Percentiles rank a stretch among this genome's conserved stretches.
Evolutionary conservation across 2,797 vertebrate species (phyloP).

Genomic region (Gallinago stenura): DNA sequence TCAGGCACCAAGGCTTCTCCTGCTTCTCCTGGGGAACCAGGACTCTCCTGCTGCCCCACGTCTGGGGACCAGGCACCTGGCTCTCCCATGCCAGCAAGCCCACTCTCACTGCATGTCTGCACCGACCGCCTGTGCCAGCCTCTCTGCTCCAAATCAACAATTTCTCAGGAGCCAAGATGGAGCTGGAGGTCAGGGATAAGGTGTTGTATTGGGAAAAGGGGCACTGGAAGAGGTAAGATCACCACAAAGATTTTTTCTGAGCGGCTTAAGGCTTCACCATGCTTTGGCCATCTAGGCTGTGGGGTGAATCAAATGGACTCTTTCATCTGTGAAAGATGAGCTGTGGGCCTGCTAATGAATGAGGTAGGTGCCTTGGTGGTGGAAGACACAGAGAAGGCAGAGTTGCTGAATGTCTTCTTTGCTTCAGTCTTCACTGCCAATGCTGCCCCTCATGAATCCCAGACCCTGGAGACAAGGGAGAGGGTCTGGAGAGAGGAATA

Average conservation of each 20-base stretch:
- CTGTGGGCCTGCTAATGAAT: too few species aligned
- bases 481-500: too few species aligned
- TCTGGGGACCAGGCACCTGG: rapidly evolving
- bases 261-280: neutral
- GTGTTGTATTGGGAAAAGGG: neutral
- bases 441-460: too few species aligned
- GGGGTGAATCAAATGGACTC: rapidly evolving
- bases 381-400: too few species aligned
- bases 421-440: too few species aligned
- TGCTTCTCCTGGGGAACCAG: rapidly evolving
- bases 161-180: neutral
- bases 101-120: rapidly evolving
- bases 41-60: neutral
- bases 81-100: rapidly evolving
- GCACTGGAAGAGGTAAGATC: rapidly evolving
- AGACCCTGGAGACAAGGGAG: too few species aligned
- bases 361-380: too few species aligned
- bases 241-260: neutral
- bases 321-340: neutral
- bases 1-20: neutral
- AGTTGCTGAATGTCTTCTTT: too few species aligned
- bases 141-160: rapidly evolving
- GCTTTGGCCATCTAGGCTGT: neutral
- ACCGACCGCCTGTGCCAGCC: rapidly evolving
- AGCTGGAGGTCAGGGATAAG: neutral